phyloP scores from a whole-genome alignment of 23 tunicate species.

The Ascidia mentula region DNA sequence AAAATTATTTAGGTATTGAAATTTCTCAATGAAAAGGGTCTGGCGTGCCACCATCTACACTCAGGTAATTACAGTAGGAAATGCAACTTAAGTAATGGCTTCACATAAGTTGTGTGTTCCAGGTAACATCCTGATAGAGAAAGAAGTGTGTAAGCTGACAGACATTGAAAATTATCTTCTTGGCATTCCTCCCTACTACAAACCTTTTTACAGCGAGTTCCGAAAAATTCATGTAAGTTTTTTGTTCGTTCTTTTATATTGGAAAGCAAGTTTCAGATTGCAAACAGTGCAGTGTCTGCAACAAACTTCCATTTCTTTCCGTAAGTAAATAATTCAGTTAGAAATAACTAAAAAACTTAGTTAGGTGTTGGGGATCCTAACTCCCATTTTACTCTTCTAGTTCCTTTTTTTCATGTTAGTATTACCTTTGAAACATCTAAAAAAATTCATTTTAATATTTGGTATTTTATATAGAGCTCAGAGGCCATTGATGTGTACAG shows the following conservation, averaged over 20 bases:
- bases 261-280: too few species aligned
- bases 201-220: constrained; percentile 87
- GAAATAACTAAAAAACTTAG: too few species aligned
- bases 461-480: too few species aligned
- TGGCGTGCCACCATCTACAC: constrained; percentile 90
- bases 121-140: constrained; percentile 85
- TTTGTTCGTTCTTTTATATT: neutral
- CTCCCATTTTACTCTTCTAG: too few species aligned
- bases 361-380: too few species aligned
- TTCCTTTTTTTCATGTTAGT: too few species aligned
- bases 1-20: constrained; percentile 52
- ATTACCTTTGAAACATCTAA: too few species aligned
- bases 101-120: neutral
- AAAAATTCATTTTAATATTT: too few species aligned
- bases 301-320: too few species aligned
- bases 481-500: constrained; percentile 93
- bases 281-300: too few species aligned
- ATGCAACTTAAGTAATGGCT: neutral
- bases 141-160: constrained; percentile 65
- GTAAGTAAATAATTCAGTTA: too few species aligned
- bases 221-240: constrained; percentile 85
- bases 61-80: constrained; percentile 44
- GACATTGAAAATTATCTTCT: constrained; percentile 90
- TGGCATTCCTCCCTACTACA: constrained; percentile 82
- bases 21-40: constrained; percentile 85